phyloP scores from a whole-genome alignment of 30 jellyfish, hydroid and myxozoan species.

The Aurelia sp. region DNA sequence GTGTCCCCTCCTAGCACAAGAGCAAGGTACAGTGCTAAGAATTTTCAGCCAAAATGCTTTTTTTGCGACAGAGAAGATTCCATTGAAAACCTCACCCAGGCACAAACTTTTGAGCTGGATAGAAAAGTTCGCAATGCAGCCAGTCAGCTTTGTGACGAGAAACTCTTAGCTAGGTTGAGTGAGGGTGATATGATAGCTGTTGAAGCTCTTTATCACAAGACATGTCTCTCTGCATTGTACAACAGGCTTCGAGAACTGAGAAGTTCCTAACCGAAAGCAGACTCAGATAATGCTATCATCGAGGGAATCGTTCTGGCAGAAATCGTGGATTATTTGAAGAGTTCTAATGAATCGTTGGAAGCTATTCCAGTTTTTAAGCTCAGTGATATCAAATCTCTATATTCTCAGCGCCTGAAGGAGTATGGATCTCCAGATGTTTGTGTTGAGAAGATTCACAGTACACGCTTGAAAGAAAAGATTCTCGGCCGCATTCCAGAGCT shows the following conservation, averaged over 20 bases:
- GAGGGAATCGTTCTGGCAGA: conserved; percentile 22
- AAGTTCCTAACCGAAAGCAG: background rate
- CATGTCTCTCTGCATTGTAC: conserved; percentile 9
- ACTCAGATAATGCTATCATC: conserved; percentile 2
- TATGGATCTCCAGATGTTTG: background rate
- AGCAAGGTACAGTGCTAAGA: conserved; percentile 12
- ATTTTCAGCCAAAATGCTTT: background rate
- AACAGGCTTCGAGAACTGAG: background rate
- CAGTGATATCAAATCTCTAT: background rate
- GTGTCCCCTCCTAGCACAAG: conserved; percentile 2
- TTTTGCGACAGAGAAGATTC: background rate
- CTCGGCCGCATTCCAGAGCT: background rate
- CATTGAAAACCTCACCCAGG: background rate
- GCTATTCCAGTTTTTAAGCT: background rate
- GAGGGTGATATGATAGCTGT: conserved; percentile 19
- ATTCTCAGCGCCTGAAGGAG: background rate
- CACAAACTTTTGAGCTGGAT: conserved; percentile 26
- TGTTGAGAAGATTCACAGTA: conserved; percentile 1
- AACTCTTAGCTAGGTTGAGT: conserved; percentile 3
- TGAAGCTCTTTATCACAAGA: conserved; percentile 23
- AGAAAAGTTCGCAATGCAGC: conserved; percentile 31
- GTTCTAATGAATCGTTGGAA: background rate
- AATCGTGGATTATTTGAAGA: background rate
- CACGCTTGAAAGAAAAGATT: conserved; percentile 7
- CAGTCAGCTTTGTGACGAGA: background rate